Evolutionary conservation across 2,797 vertebrate species (phyloP), one percentile per base, ranked within the genome.

Genomic region (Serranus cabrilla): DNA sequence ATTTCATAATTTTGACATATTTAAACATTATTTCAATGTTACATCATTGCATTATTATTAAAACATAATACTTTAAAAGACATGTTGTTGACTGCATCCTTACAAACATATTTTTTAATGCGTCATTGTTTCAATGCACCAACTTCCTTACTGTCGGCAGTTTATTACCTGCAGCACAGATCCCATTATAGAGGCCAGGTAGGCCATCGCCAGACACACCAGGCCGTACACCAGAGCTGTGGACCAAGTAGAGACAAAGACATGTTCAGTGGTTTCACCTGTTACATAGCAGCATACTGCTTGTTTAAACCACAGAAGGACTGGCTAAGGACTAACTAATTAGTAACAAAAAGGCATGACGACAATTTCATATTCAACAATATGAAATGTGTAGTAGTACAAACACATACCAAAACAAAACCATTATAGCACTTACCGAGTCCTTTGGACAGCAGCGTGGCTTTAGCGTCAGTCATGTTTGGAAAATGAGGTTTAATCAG

Each of bases 131-230:
- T 2, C 23, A 39, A 17, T 17, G 2, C 18, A 57, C 27, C 0
- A 25, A 13, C 18, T 34, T 40, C 13, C 31, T 46, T n/a, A 27
- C 11, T n/a, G 16, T 59, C 16, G 43, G 4, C 9, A 17, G 59
- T 77, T 72, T 21, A 43, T 83, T 90, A 98, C 97, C 97, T 97
- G 97, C 86, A 98, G 90, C 82, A 98, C 95, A 5, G 97, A 95
- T 80, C 97, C 97, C 96, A 98, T 96, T 10, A 94, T 88, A 39
- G 97, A 98, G 71, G 97, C 97, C 2, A 98, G 1, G 80, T 97
- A 98, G n/a, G 97, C 96, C 97, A 98, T 97, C 27, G 95, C 97
- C 54, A 98, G 92, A 91, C 97, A 98, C 51, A 98, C 87, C 4
- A 98, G 87, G 5, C 97, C 97, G 6, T 98, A 98, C 23, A 80